phyloP scores from a whole-genome alignment of 2,113 vertebrate species.

The Verasper variegatus region DNA sequence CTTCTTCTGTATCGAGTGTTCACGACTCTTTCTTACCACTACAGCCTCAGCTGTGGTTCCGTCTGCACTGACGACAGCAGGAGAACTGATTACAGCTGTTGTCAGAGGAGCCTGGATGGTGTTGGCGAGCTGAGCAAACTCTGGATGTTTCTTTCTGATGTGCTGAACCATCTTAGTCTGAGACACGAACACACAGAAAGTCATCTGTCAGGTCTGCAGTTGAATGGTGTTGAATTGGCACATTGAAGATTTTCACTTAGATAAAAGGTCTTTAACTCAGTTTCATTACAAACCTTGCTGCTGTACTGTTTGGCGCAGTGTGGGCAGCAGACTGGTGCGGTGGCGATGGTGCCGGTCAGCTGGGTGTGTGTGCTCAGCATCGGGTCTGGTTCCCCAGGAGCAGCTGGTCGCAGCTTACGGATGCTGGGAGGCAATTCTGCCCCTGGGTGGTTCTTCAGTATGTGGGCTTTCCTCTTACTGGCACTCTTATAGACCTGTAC shows the following conservation, averaged over 20 bases:
- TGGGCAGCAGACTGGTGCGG: slow-evolving; percentile 94
- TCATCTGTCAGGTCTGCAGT: background rate
- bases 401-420: slow-evolving; percentile 93
- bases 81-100: slow-evolving; percentile 88
- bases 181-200: background rate
- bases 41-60: slow-evolving; percentile 89
- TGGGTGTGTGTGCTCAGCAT: slow-evolving; percentile 99
- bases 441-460: slow-evolving; percentile 98
- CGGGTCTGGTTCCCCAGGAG: slow-evolving; percentile 95
- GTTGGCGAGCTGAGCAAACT: slow-evolving; percentile 89
- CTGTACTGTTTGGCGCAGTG: slow-evolving; percentile 99
- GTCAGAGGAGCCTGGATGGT: slow-evolving; percentile 87
- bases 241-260: background rate
- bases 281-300: slow-evolving; percentile 87
- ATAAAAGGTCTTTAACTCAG: background rate
- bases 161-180: slow-evolving; percentile 99
- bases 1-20: too few species aligned
- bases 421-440: slow-evolving; percentile 97
- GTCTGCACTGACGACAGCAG: slow-evolving; percentile 88
- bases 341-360: slow-evolving; percentile 95
- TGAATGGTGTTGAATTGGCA: background rate
- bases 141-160: slow-evolving; percentile 97
- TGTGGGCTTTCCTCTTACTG: slow-evolving; percentile 98
- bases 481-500: slow-evolving; percentile 98
- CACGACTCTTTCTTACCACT: slow-evolving; percentile 85